A percentile compares a stretch with the other conserved stretches of the same genome.
phyloP scores from a whole-genome alignment of 2,797 vertebrate genomes.

The Fistularia tabacaria region DNA sequence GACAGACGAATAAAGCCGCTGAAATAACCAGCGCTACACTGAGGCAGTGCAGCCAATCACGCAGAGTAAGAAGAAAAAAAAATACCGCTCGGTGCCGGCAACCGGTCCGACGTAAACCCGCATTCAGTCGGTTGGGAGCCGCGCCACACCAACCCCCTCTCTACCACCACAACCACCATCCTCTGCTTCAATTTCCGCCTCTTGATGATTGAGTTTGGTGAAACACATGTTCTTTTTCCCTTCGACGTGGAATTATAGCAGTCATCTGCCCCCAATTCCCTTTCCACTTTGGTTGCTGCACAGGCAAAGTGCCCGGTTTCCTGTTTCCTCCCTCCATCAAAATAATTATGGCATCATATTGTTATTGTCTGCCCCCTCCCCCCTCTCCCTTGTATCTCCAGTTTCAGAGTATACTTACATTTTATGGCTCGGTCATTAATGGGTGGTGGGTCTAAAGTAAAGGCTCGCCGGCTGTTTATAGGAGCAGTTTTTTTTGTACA shows the following conservation, averaged over 20 bases:
- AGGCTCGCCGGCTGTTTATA: no score
- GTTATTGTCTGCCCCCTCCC: background rate
- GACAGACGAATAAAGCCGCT: no score
- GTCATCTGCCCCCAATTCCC: conserved; percentile 65
- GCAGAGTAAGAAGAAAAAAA: no score
- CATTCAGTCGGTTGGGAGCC: conserved; percentile 47
- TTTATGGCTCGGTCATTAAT: no score
- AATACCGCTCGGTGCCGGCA: no score
- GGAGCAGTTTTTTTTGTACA: no score
- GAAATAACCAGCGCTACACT: no score
- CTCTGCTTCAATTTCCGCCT: conserved; percentile 23
- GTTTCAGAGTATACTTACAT: conserved; percentile 20
- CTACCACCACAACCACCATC: conserved; percentile 1
- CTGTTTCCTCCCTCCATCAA: background rate
- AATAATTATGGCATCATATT: conserved; percentile 6
- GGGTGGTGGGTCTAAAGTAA: no score
- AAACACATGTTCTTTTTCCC: conserved; percentile 54
- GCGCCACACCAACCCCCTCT: conserved; percentile 27
- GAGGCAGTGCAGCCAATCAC: no score
- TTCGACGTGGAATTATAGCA: conserved; percentile 55
- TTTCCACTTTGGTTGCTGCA: conserved; percentile 51
- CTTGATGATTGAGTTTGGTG: conserved; percentile 51
- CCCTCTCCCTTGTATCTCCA: background rate
- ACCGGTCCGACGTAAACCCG: background rate
- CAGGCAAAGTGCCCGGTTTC: conserved; percentile 27